These are phyloP conservation scores for Campoplex nolae DNA, from an alignment of 2,888 invertebrate genomes.

Conservation along the genomic window DNA sequence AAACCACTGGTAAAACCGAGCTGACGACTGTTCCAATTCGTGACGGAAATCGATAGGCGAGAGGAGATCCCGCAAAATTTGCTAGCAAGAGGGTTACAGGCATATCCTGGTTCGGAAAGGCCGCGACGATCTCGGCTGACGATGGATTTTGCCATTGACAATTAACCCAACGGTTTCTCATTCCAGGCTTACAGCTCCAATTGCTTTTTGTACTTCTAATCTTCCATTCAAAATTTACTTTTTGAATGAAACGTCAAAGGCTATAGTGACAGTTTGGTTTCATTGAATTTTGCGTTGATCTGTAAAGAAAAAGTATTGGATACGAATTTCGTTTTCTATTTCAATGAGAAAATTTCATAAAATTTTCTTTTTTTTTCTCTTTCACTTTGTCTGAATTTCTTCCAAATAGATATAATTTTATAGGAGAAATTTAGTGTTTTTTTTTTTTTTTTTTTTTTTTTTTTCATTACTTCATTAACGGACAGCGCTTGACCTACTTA, in stretches of 20 bases:
- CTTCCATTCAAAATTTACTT: neutral
- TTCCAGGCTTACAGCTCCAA: neutral
- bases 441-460: neutral
- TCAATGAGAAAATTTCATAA: neutral
- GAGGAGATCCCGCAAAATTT: slow-evolving; percentile 55
- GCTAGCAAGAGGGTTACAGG: slow-evolving; percentile 43
- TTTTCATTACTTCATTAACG: neutral
- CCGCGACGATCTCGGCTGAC: slow-evolving; percentile 30
- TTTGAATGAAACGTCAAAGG: neutral
- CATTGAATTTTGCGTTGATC: neutral
- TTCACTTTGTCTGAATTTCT: neutral
- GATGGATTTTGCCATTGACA: slow-evolving; percentile 41
- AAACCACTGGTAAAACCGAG: slow-evolving; percentile 40
- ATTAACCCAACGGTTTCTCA: neutral
- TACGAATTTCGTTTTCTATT: neutral
- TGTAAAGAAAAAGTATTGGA: neutral
- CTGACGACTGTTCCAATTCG: slow-evolving; percentile 62
- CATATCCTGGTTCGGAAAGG: slow-evolving; percentile 40
- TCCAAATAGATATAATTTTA: neutral
- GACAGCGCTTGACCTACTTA: slow-evolving; percentile 21
- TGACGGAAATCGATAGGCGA: slow-evolving; percentile 65
- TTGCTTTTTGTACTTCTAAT: neutral
- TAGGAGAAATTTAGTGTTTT: neutral
- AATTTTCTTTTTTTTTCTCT: neutral
- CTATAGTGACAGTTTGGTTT: neutral